These are phyloP conservation scores for Gasteruption jaculator DNA, from an alignment of 2,888 invertebrate genomes.

Conservation along the genomic window DNA sequence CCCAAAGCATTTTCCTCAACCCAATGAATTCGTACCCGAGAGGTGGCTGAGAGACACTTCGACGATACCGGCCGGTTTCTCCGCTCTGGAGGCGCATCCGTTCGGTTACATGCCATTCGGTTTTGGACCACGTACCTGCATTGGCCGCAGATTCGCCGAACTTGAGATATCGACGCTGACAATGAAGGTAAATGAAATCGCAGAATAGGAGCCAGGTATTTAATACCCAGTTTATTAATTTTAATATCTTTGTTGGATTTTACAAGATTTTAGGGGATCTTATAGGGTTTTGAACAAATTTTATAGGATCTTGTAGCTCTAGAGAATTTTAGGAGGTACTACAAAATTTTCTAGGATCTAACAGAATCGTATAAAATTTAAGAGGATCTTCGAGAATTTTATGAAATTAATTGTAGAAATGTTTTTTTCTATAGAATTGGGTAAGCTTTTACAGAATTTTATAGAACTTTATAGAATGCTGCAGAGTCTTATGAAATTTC, in stretches of 20 bases:
- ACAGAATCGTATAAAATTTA: conserved; percentile 5
- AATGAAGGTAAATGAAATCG: conserved; percentile 42
- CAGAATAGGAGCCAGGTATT: not conserved
- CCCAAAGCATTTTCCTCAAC: conserved; percentile 55
- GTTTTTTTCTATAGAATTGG: no score
- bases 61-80: conserved; percentile 38
- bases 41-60: conserved; percentile 64
- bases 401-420: no score
- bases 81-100: conserved; percentile 55
- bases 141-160: conserved; percentile 69
- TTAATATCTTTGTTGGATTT: conserved; percentile 5
- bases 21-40: conserved; percentile 61
- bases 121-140: conserved; percentile 64
- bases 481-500: no score
- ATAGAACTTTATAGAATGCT: no score
- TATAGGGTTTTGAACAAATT: conserved; percentile 3
- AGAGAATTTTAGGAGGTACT: conserved; percentile 11
- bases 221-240: not conserved
- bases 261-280: conserved; percentile 7
- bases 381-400: no score
- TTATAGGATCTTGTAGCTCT: conserved; percentile 8
- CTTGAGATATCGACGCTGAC: conserved; percentile 61
- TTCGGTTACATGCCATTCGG: conserved; percentile 66
- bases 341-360: conserved; percentile 9
- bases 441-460: no score